These are phyloP conservation scores for Cataglyphis altisquamis DNA, from an alignment of 2,888 invertebrate species.

Conservation along the genomic window DNA sequence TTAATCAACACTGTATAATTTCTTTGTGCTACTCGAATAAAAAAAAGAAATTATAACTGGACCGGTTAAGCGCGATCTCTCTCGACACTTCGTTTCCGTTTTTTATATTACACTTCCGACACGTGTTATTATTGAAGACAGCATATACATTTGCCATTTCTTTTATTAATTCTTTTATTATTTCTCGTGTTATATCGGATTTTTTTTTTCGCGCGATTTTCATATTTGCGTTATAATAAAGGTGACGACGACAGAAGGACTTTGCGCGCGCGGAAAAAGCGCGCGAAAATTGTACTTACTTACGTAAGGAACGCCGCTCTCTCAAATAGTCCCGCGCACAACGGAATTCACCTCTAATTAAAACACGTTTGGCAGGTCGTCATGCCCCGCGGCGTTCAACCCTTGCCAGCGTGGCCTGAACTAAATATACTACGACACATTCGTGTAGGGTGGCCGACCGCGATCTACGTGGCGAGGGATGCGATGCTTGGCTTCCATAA, in stretches of 20 bases:
- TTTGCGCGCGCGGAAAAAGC: conserved; percentile 60
- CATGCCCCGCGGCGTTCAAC: conserved; percentile 82
- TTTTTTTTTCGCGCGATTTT: background rate
- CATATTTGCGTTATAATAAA: conserved; percentile 50
- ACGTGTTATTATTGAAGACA: background rate
- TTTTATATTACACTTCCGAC: background rate
- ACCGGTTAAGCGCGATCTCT: background rate
- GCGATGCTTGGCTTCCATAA: conserved; percentile 84
- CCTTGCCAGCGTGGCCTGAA: conserved; percentile 76
- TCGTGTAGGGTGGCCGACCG: conserved; percentile 63
- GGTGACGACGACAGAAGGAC: conserved; percentile 53
- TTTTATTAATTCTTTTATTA: background rate
- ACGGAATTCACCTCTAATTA: conserved; percentile 85
- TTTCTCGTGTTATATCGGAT: conserved; percentile 16
- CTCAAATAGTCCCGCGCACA: conserved; percentile 68
- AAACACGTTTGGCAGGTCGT: conserved; percentile 83
- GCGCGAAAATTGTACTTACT: conserved; percentile 71
- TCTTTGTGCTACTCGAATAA: background rate
- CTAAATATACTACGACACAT: conserved; percentile 69
- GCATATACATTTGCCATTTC: background rate
- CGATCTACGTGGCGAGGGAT: conserved; percentile 75
- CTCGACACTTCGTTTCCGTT: background rate
- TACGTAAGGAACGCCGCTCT: conserved; percentile 58
- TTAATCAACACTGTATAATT: background rate
- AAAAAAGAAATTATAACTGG: background rate